These are phyloP conservation scores for Drosophila mayri DNA, from an alignment of 1,140 invertebrate species.

Conservation along the genomic window DNA sequence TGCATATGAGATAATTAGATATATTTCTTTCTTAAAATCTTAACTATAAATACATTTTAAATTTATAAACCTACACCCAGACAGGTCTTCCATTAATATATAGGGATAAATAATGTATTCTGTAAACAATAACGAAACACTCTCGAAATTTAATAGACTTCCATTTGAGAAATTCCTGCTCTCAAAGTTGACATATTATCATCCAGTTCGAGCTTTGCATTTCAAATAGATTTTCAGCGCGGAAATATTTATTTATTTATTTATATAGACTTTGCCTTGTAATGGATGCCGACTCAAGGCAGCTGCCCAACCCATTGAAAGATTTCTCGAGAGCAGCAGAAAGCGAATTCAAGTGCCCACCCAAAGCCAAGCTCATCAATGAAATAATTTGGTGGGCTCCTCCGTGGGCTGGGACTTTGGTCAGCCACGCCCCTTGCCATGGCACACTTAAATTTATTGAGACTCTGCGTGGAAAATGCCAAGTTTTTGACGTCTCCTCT, in stretches of 20 bases:
- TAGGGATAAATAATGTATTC: no score
- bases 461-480: slow-evolving; percentile 50
- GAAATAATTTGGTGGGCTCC: slow-evolving; percentile 43
- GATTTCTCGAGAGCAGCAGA: slow-evolving; percentile 15
- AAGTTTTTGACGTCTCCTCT: slow-evolving; percentile 26
- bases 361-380: slow-evolving; percentile 29
- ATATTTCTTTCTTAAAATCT: background rate
- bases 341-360: slow-evolving; percentile 33
- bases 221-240: slow-evolving; percentile 39
- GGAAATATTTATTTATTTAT: slow-evolving; percentile 42
- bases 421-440: slow-evolving; percentile 36
- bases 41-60: background rate
- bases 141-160: slow-evolving; percentile 19
- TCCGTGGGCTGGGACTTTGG: slow-evolving; percentile 6
- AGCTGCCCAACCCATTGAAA: slow-evolving; percentile 32
- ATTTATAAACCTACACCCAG: no score
- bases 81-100: no score
- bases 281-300: slow-evolving; percentile 23
- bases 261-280: slow-evolving; percentile 6
- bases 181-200: slow-evolving; percentile 20
- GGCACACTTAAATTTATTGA: slow-evolving; percentile 45
- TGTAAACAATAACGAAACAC: background rate
- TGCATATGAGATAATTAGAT: no score
- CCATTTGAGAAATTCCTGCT: slow-evolving; percentile 20
- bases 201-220: slow-evolving; percentile 29